Base-by-base conservation (phyloP, 1,140 invertebrate species). In the Pararge aegeria region DNA sequence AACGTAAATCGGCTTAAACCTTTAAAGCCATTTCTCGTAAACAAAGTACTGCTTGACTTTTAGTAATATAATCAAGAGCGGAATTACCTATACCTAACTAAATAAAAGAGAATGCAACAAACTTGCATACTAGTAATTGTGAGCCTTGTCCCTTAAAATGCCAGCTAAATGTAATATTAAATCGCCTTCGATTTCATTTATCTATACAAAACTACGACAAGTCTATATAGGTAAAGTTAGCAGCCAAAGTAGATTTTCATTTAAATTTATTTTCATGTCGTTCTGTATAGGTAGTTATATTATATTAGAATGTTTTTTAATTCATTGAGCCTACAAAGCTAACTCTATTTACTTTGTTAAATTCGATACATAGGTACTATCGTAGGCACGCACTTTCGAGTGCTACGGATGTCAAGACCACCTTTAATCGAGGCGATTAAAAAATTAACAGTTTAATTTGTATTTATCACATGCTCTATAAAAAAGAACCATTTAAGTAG, bases 81-180 rank as follows among this genome's bases (percentile, higher is more conserved):
- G 13, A 42, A 42, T 13, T 42, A n/a, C n/a, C n/a, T 38, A 38
- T 38, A 38, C 12, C 9, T 34, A n/a, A 4, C 30, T 34, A 34
- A 34, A 18, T 42, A 42, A 42, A 42, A 42, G 38, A 16, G 38
- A 42, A 19, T 38, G 50, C 50, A 40, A 53, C 50, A 53, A 21
- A 38, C 30, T 53, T 53, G 50, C 50, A 53, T 13, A 38, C 27
- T 19, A 16, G 2, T 18, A 34, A 37, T 71, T 68, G 70, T 73
- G 53, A 24, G 52, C 27, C 40, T 49, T 77, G 75, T 78, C 78
- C 71, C 72, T 60, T 81, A 78, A 74, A 78, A 70, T 67, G 68
- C 72, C 40, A 59, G 66, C 19, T 38, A 38, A 51, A 51, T 30
- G 30, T 18, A 16, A 53, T 34, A 20, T 53, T 21, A 13, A 53